Evolutionary conservation across 2,888 invertebrate species (phyloP).

Genomic region (Andrena minutula): DNA sequence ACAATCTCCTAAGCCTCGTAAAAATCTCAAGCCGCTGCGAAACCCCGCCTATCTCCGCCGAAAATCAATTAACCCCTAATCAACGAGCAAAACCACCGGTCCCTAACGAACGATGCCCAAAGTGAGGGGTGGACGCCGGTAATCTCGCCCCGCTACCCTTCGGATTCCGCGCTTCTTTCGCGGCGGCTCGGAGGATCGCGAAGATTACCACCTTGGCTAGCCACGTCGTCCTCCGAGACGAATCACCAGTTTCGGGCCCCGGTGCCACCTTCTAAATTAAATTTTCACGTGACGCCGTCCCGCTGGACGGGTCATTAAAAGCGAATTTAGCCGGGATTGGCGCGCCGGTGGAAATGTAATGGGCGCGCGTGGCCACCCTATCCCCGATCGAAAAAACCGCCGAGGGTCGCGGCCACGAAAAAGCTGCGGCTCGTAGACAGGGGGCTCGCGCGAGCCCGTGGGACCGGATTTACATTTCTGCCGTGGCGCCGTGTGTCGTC

Average conservation of each 20-base stretch:
- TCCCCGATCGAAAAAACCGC: slow-evolving; percentile 22
- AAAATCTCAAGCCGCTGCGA: background rate
- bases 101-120: slow-evolving; percentile 10
- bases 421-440: slow-evolving; percentile 35
- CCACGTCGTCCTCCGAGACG: slow-evolving; percentile 51
- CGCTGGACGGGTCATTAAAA: slow-evolving; percentile 77
- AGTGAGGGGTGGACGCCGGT: slow-evolving; percentile 20
- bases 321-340: slow-evolving; percentile 76
- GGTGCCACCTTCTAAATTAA: slow-evolving; percentile 65
- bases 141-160: slow-evolving; percentile 2
- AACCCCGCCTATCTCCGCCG: background rate
- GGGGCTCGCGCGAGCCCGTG: slow-evolving; percentile 32
- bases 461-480: slow-evolving; percentile 75
- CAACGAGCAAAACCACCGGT: slow-evolving; percentile 6
- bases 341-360: slow-evolving; percentile 64
- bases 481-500: slow-evolving; percentile 40
- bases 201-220: slow-evolving; percentile 51
- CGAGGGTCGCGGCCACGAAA: slow-evolving; percentile 34
- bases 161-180: background rate
- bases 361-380: slow-evolving; percentile 55
- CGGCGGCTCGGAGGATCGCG: slow-evolving; percentile 35
- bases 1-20: slow-evolving; percentile 4
- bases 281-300: slow-evolving; percentile 73
- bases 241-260: slow-evolving; percentile 63
- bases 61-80: slow-evolving; percentile 37